phyloP scores from a whole-genome alignment of 2,888 invertebrate species.

The Stenoptilia bipunctidactyla region DNA sequence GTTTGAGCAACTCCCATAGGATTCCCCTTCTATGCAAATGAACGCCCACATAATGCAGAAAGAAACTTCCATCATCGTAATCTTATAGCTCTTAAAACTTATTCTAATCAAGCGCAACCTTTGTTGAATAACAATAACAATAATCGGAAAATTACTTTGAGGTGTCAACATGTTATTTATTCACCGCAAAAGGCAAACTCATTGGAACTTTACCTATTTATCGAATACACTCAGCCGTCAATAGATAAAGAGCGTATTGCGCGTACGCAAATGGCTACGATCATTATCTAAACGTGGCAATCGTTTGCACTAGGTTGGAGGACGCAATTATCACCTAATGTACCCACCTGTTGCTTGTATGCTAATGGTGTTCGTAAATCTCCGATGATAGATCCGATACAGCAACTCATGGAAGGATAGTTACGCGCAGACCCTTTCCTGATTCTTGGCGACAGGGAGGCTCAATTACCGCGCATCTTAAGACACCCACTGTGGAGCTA shows the following conservation, averaged over 20 bases:
- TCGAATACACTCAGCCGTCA: constrained; percentile 14
- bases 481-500: constrained; percentile 10
- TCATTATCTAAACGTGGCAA: constrained; percentile 44
- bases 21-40: too few species aligned
- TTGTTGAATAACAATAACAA: constrained; percentile 2
- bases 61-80: too few species aligned
- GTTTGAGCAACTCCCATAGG: background rate
- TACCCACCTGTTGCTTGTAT: constrained; percentile 37
- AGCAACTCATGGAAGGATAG: constrained; percentile 18
- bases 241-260: constrained; percentile 15
- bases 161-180: constrained; percentile 9
- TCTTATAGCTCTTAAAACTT: too few species aligned
- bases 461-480: constrained; percentile 19
- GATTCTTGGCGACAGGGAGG: constrained; percentile 11
- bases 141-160: constrained; percentile 5
- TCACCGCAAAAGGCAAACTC: constrained; percentile 17
- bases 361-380: constrained; percentile 29
- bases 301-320: constrained; percentile 33
- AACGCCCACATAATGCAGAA: too few species aligned
- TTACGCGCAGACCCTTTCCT: constrained; percentile 21
- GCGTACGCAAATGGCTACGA: constrained; percentile 32
- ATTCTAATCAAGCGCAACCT: constrained; percentile 3
- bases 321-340: constrained; percentile 39
- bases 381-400: constrained; percentile 19
- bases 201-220: constrained; percentile 19